phyloP scores from a whole-genome alignment of 92 coral and sea anemone species.

The Parazoanthus atlanticus region DNA sequence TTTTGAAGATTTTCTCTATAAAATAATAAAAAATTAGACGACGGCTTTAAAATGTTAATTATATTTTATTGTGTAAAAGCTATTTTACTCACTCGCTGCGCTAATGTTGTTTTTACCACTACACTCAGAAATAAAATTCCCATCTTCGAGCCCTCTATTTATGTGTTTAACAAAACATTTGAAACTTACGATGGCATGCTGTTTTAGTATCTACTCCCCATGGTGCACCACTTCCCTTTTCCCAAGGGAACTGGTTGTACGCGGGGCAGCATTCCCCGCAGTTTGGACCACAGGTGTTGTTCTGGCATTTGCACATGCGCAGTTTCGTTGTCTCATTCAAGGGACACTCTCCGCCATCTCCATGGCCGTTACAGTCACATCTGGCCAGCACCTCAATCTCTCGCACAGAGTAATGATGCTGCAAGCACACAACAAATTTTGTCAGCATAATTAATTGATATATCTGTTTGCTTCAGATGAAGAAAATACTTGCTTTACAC shows the following conservation, averaged over 20 bases:
- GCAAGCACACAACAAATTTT: background rate
- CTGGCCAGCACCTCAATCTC: slow-evolving; percentile 77
- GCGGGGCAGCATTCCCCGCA: slow-evolving; percentile 87
- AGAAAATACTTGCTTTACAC: background rate
- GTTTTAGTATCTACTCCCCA: slow-evolving; percentile 70
- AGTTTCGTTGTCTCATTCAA: slow-evolving; percentile 64
- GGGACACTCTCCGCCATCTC: slow-evolving; percentile 73
- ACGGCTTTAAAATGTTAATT: too few species aligned
- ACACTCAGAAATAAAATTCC: too few species aligned
- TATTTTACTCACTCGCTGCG: too few species aligned
- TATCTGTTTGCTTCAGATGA: background rate
- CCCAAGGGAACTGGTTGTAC: slow-evolving; percentile 90
- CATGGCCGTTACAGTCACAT: slow-evolving; percentile 90
- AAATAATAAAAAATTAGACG: too few species aligned
- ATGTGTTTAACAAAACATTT: too few species aligned
- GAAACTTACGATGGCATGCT: slow-evolving; percentile 81
- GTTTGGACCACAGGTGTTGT: slow-evolving; percentile 82
- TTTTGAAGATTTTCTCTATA: too few species aligned
- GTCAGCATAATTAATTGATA: background rate
- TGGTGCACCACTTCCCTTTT: slow-evolving; percentile 78
- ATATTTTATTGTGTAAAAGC: too few species aligned
- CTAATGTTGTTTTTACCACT: too few species aligned
- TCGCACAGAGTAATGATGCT: slow-evolving; percentile 92
- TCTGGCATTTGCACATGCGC: slow-evolving; percentile 73
- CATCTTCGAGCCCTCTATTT: too few species aligned